These are phyloP conservation scores for Hylaeus volcanicus DNA, from an alignment of 1,140 invertebrate species.

Conservation along the genomic window DNA sequence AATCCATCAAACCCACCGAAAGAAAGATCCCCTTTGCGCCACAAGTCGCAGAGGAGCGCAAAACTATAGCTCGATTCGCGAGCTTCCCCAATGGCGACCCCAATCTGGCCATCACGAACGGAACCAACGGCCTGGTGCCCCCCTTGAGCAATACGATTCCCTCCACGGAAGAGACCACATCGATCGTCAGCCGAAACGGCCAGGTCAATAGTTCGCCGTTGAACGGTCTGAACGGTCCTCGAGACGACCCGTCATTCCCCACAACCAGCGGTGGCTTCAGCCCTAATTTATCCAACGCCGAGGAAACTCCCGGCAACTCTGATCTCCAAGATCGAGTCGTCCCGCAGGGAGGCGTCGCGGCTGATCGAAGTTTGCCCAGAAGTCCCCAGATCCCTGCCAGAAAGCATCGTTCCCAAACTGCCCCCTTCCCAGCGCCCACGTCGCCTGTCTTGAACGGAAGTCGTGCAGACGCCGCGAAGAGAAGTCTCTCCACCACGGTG, in stretches of 20 bases:
- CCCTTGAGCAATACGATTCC: too few species aligned
- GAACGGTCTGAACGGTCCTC: not conserved
- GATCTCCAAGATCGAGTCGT: not conserved
- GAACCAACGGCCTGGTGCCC: not conserved
- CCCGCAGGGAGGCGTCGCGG: not conserved
- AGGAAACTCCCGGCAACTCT: not conserved
- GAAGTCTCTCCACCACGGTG: conserved; percentile 36
- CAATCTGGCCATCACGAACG: conserved; percentile 60
- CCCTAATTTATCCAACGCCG: not conserved
- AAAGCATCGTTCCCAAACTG: conserved; percentile 68
- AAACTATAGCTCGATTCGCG: conserved; percentile 71
- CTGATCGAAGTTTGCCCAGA: conserved; percentile 12
- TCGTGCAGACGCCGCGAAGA: conserved; percentile 52
- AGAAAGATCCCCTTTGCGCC: conserved; percentile 75
- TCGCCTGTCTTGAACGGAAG: conserved; percentile 55
- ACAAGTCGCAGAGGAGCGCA: conserved; percentile 73
- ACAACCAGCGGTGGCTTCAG: not conserved
- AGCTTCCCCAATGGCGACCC: conserved; percentile 76
- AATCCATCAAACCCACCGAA: conserved; percentile 61
- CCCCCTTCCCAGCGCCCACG: conserved; percentile 57
- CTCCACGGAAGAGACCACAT: not conserved
- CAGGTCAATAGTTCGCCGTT: not conserved
- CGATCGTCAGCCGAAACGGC: not conserved
- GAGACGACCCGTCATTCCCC: not conserved
- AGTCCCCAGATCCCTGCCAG: conserved; percentile 70